Percentiles rank a stretch among this genome's conserved stretches.
phyloP scores from a whole-genome alignment of 2,797 vertebrate species.

The Catostomus latipinnis region DNA sequence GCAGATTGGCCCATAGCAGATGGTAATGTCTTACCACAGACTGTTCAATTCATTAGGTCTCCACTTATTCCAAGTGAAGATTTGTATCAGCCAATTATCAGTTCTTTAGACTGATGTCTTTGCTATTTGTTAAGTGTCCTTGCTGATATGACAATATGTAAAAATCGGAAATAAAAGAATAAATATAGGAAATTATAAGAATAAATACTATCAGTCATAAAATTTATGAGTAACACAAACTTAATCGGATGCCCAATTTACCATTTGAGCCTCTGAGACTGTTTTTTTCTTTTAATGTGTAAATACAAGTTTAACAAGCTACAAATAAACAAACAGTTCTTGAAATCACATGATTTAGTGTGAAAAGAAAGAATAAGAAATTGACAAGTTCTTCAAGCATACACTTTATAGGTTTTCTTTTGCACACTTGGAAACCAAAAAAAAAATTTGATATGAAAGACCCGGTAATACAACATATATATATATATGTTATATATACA shows the following conservation, averaged over 20 bases:
- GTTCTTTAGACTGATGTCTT: neutral
- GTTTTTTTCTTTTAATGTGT: too few species aligned
- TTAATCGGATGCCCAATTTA: neutral
- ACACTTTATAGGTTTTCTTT: neutral
- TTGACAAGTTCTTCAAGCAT: neutral
- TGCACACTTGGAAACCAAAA: neutral
- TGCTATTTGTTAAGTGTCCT: neutral
- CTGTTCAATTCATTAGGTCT: constrained; percentile 34
- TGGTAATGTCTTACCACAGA: constrained; percentile 43
- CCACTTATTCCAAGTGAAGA: constrained; percentile 13
- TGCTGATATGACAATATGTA: too few species aligned
- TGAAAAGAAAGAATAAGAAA: too few species aligned
- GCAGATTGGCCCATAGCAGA: constrained; percentile 48
- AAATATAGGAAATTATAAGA: neutral
- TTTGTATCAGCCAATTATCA: constrained; percentile 22
- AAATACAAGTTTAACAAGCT: constrained; percentile 1
- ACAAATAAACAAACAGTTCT: neutral
- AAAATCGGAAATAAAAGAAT: neutral
- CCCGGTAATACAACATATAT: too few species aligned
- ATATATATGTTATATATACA: too few species aligned
- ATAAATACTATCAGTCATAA: neutral
- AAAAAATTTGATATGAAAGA: neutral
- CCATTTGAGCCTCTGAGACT: too few species aligned
- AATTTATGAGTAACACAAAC: neutral
- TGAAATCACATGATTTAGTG: too few species aligned